A percentile compares a stretch with the other conserved stretches of the same genome.
phyloP scores from a whole-genome alignment of 2,888 invertebrate species.

The Cyaniris semiargus region DNA sequence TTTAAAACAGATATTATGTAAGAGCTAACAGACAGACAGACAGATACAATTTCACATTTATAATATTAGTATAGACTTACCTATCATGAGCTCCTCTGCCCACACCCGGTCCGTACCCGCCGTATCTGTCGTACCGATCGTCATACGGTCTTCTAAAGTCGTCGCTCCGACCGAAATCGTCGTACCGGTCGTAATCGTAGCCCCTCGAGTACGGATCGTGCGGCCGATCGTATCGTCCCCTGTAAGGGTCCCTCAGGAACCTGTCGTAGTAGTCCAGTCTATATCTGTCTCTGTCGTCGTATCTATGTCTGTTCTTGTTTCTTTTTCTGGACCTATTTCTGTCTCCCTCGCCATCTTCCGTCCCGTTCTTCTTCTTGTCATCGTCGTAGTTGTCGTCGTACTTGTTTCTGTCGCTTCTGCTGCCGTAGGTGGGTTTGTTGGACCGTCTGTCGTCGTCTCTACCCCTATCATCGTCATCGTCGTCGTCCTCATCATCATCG shows the following conservation, averaged over 20 bases:
- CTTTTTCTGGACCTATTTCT: constrained; percentile 57
- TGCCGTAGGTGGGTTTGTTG: constrained; percentile 63
- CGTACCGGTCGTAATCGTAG: constrained; percentile 54
- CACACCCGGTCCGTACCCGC: constrained; percentile 59
- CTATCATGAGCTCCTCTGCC: constrained; percentile 75
- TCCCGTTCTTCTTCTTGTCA: constrained; percentile 52
- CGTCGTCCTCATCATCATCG: constrained; percentile 50
- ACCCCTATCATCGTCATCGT: constrained; percentile 57
- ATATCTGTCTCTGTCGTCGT: constrained; percentile 67
- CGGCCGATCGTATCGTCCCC: constrained; percentile 57
- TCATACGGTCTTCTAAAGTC: constrained; percentile 60
- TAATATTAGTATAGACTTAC: no score
- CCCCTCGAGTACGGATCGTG: constrained; percentile 55
- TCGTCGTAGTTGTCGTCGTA: constrained; percentile 50
- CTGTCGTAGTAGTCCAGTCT: constrained; percentile 71
- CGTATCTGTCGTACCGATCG: constrained; percentile 61
- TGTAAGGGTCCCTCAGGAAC: constrained; percentile 65
- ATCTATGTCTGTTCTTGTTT: constrained; percentile 56
- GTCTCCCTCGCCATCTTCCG: constrained; percentile 53
- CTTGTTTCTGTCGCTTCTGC: constrained; percentile 58
- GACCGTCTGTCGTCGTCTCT: constrained; percentile 49
- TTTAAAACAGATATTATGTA: no score
- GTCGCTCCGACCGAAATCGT: constrained; percentile 54
- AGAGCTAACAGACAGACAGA: no score
- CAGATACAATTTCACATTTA: no score